Base-by-base conservation (phyloP, 2,113 vertebrate species). In the Pelusios castaneus region DNA sequence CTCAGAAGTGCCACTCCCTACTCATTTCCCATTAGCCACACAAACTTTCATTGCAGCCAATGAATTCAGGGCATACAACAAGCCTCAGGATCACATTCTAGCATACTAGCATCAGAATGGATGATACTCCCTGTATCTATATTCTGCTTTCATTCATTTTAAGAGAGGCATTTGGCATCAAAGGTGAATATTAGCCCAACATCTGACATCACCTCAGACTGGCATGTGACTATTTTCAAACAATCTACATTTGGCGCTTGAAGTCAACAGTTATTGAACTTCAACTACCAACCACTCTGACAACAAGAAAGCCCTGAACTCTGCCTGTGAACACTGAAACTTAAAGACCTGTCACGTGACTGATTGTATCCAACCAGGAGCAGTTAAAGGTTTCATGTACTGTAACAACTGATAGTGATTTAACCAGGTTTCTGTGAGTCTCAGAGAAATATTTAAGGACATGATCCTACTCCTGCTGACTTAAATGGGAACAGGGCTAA, bases 191-290 rank as follows among this genome's bases (percentile, higher is more conserved):
- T 77, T 79, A 95, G 84, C 58, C 94, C 91, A 90, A 92, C 94
- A 90, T 95, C 95, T 93, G 88, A 95, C 88, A 96, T 93, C 94
- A 93, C 91, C 87, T 31, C 77, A 89, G 85, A 92, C 84, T 83
- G 92, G 67, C 94, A 96, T 73, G 95, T 82, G 89, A 94, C 90
- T 96, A 70, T 92, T 95, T 94, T 92, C 73, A 93, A 88, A 91
- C 91, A 76, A 94, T 91, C 92, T 94, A 73, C 81, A 51, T 83
- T 95, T 95, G 89, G 91, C 86, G 88, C 85, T 82, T 0, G 21
- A 93, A 78, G 89, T 89, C 85, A 89, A 45, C 84, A 58, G 58
- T 17, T 84, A 55, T 89, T 4, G 1, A 87, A 89, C 85, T 90
- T 92, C 47, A 84, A 29, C 56, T 83, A 83, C 80, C 88, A 88